Base-by-base conservation (phyloP, 2,113 vertebrate genomes). In the crab-eating macaque (Macaca fascicularis) region DNA sequence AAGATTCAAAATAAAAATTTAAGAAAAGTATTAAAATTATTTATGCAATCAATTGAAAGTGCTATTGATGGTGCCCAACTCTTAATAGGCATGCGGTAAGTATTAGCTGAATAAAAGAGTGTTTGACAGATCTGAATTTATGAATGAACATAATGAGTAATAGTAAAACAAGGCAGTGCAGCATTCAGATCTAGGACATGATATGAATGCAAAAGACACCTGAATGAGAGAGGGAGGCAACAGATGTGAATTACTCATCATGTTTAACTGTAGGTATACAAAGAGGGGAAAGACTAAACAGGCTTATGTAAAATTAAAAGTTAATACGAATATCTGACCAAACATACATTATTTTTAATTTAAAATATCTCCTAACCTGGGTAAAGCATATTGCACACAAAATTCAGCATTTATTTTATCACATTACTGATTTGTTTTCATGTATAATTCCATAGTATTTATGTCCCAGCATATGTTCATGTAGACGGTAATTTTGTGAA, bases 391-490 rank as follows among this genome's bases (percentile, higher is more conserved):
- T 20, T 81, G 19, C 25, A 50, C 32, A 81, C 17, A 16, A 57
- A 32, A 32, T 3, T 72, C 16, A 13, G 7, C 7, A 4, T 52
- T 30, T 30, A 27, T 52, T 80, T 87, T 64, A 59, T 82, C 12
- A 50, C 2, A 11, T 30, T 83, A 27, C 38, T 23, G 1, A 3
- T n/a, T 48, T 59, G 52, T 35, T 94, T 69, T 70, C 32, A 32
- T 59, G 17, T 55, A 5, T 3, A 27, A 55, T 40, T 27, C 40
- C 61, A 25, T 4, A 20, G 8, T 40, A 45, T 48, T 32, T 7
- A 32, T 32, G 3, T 2, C 12, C 5, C 8, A 61, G 25, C 0
- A 0, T 38, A 22, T 0, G 4, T 35, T 30, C 13, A 23, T 12
- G 1, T 48, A 48, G 30, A 55, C 27, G 22, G 38, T 23, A 57